A percentile compares a stretch with the other conserved stretches of the same genome.
Conservation (phyloP, 1,140 invertebrate species). For the Drosophila triauraria region DNA sequence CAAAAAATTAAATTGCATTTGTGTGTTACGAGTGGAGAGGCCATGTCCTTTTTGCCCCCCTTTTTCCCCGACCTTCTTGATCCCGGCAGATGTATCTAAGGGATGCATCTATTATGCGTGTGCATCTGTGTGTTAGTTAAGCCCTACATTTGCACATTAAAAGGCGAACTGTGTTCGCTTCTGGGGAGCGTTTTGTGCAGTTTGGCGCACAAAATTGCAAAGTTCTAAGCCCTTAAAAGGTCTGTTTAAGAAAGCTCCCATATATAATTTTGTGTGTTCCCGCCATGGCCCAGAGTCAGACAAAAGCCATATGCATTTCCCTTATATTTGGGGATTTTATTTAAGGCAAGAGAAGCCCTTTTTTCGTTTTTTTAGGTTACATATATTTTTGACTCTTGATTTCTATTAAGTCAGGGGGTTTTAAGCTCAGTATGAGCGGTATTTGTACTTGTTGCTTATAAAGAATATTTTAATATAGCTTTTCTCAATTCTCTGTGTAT, state of each 20-base stretch:
- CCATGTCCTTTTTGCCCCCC: constrained; percentile 21
- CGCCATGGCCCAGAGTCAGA: constrained; percentile 2
- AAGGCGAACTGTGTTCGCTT: constrained; percentile 76
- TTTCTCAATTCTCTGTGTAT: too few relatives aligned
- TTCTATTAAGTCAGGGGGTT: background rate
- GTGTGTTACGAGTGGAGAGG: constrained; percentile 63
- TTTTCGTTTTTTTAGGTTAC: background rate
- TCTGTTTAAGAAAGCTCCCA: constrained; percentile 43
- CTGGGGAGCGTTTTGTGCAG: constrained; percentile 50
- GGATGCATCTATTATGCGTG: constrained; percentile 76
- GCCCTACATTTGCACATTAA: constrained; percentile 81
- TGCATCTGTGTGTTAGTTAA: constrained; percentile 72
- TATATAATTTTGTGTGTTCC: constrained; percentile 9
- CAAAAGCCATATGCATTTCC: constrained; percentile 29
- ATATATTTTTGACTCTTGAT: background rate
- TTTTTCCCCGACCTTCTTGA: background rate
- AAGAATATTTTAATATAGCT: background rate
- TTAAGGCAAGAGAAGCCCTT: constrained; percentile 1
- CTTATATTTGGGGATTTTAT: constrained; percentile 28
- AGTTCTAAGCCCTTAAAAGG: constrained; percentile 72
- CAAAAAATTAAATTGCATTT: constrained; percentile 83
- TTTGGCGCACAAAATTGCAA: constrained; percentile 53
- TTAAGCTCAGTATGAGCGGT: background rate
- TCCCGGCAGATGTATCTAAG: constrained; percentile 44
- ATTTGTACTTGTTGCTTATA: background rate